These are phyloP conservation scores for Coelopa pilipes DNA, from an alignment of 2,888 invertebrate genomes.

Conservation along the genomic window DNA sequence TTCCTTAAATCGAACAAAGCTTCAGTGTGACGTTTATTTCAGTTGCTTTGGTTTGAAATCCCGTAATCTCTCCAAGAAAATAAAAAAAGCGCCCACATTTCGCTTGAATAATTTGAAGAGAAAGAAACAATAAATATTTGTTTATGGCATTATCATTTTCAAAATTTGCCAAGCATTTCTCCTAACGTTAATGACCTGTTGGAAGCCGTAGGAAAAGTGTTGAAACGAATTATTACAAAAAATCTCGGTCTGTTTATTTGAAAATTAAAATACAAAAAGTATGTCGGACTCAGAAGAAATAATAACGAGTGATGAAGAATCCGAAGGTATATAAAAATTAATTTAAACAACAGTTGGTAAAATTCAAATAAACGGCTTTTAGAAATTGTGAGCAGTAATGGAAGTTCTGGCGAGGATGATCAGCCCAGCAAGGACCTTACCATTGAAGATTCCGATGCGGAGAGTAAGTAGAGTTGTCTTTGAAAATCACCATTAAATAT, in stretches of 20 bases:
- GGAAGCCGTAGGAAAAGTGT: neutral
- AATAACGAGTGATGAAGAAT: slow-evolving; percentile 38
- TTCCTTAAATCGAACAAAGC: too few species aligned
- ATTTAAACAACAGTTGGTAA: slow-evolving; percentile 19
- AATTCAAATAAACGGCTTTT: neutral
- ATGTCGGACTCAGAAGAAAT: slow-evolving; percentile 46
- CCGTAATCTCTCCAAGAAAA: too few species aligned
- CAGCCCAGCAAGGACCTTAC: slow-evolving; percentile 37
- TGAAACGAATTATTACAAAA: neutral
- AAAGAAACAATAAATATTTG: too few species aligned
- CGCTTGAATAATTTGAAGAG: too few species aligned
- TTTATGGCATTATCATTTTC: too few species aligned
- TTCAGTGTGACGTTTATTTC: too few species aligned
- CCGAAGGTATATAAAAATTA: slow-evolving; percentile 22
- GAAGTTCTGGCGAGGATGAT: slow-evolving; percentile 14
- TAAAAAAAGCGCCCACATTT: too few species aligned
- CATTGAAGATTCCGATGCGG: slow-evolving; percentile 44
- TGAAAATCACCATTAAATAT: neutral
- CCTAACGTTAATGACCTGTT: too few species aligned
- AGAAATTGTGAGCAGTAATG: neutral
- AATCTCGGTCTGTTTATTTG: neutral
- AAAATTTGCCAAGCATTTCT: too few species aligned
- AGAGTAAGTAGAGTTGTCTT: slow-evolving; percentile 18
- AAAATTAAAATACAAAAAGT: slow-evolving; percentile 1
- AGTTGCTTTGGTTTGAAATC: too few species aligned